Conservation (phyloP, 2,888 invertebrate species). For the Meganola albula region DNA sequence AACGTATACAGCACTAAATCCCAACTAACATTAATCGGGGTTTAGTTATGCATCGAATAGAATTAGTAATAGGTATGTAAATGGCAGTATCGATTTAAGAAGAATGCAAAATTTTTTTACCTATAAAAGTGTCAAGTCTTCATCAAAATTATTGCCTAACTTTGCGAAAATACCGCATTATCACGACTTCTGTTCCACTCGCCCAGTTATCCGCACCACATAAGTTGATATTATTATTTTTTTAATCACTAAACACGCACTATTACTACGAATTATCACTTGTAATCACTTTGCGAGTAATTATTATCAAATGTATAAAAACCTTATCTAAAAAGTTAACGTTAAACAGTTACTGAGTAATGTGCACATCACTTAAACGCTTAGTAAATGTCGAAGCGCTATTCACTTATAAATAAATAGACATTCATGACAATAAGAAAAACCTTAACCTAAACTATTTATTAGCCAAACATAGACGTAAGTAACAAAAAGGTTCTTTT, state of each 20-base stretch:
- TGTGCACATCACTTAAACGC: conserved; percentile 63
- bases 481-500: conserved; percentile 32
- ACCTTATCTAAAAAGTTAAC: conserved; percentile 64
- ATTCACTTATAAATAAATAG: conserved; percentile 69
- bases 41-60: conserved; percentile 32
- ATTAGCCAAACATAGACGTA: conserved; percentile 43
- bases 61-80: conserved; percentile 56
- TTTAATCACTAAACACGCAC: conserved; percentile 59
- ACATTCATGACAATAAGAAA: conserved; percentile 68
- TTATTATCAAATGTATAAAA: conserved; percentile 77
- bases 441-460: conserved; percentile 59
- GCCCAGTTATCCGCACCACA: conserved; percentile 71
- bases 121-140: conserved; percentile 72
- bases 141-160: conserved; percentile 68
- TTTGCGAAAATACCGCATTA: conserved; percentile 40
- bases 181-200: conserved; percentile 38
- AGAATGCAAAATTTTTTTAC: conserved; percentile 61
- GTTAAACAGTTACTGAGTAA: conserved; percentile 66
- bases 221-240: conserved; percentile 24
- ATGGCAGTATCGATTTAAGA: conserved; percentile 65
- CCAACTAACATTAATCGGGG: conserved; percentile 4
- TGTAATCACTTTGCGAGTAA: conserved; percentile 74
- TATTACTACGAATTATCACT: conserved; percentile 69
- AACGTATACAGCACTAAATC: conserved; percentile 19
- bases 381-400: conserved; percentile 61